Evolutionary conservation across 2,888 invertebrate genomes (phyloP).

Genomic region (Cataglyphis livida): DNA sequence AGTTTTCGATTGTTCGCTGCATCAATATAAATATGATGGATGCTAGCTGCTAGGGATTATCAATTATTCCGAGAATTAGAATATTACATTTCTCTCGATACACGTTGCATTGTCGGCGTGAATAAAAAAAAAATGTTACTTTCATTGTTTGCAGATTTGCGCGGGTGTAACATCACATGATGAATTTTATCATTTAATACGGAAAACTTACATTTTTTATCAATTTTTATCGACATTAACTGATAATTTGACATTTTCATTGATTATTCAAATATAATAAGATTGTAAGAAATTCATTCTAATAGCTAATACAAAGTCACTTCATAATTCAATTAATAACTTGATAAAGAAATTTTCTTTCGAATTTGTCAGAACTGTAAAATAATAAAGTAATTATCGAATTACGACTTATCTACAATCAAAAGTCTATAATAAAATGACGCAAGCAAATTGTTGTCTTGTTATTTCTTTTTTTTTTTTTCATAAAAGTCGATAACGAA

Average conservation of each 20-base stretch:
- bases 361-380: not conserved
- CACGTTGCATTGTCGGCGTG: not conserved
- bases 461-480: not conserved
- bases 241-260: not conserved
- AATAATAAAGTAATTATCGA: slow-evolving; percentile 12
- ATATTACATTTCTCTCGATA: not conserved
- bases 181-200: not conserved
- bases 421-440: not conserved
- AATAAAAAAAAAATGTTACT: not conserved
- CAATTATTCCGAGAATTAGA: not conserved
- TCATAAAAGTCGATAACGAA: not conserved
- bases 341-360: not conserved
- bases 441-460: not conserved
- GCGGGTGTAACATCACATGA: not conserved
- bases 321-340: not conserved
- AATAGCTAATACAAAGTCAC: not conserved
- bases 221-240: not conserved
- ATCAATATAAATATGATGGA: slow-evolving; percentile 33
- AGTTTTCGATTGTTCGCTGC: slow-evolving; percentile 19
- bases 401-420: not conserved
- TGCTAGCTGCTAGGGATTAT: not conserved
- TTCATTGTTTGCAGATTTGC: not conserved
- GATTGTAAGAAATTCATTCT: not conserved
- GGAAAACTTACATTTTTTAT: not conserved
- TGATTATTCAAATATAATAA: not conserved